Evolutionary conservation across 2,113 vertebrate genomes (phyloP).

Genomic region (Indicator indicator): DNA sequence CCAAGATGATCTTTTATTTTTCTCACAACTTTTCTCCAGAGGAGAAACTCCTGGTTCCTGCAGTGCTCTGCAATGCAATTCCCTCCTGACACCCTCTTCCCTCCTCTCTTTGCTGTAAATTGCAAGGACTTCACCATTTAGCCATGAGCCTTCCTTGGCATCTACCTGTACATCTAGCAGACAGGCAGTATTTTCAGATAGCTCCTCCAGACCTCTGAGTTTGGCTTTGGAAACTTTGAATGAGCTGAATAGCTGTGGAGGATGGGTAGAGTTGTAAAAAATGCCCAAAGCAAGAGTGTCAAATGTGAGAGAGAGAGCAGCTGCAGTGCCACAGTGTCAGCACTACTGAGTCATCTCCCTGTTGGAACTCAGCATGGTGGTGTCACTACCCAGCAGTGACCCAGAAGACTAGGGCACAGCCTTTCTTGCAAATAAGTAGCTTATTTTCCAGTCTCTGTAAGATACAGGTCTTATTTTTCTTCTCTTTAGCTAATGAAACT

Average conservation of each 20-base stretch:
- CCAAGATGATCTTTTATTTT: constrained; percentile 12
- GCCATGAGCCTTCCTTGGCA: neutral
- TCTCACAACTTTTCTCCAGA: neutral
- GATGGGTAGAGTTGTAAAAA: neutral
- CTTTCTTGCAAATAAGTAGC: neutral
- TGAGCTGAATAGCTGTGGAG: neutral
- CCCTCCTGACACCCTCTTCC: neutral
- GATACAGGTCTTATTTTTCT: neutral
- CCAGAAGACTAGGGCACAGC: neutral
- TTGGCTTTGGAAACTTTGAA: neutral
- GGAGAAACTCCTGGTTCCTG: neutral
- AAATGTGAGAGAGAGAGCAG: neutral
- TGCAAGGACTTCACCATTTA: neutral
- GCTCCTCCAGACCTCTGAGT: neutral
- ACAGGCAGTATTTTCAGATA: neutral
- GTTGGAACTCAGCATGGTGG: neutral
- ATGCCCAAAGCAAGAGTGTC: neutral
- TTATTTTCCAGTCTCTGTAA: neutral
- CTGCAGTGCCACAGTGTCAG: neutral
- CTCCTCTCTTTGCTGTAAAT: constrained; percentile 5
- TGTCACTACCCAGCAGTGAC: neutral
- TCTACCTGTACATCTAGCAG: neutral
- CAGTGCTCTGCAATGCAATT: neutral
- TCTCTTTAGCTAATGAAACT: neutral
- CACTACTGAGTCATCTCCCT: neutral